A percentile compares a stretch with the other conserved stretches of the same genome.
Evolutionary conservation across 2,888 invertebrate species (phyloP).

Genomic region (Andrena bicolor): DNA sequence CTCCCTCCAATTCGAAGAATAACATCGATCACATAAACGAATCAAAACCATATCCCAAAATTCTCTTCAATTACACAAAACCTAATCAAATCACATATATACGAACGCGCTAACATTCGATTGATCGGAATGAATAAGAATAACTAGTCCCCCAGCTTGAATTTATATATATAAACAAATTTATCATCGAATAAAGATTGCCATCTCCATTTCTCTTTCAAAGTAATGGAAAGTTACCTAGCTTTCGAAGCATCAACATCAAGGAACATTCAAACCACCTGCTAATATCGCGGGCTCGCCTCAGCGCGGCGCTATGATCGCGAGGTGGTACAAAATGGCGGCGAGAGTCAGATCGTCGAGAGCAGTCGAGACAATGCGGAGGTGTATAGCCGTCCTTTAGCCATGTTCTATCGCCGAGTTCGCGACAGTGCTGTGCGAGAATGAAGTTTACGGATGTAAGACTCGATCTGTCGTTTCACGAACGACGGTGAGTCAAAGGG

Average conservation of each 20-base stretch:
- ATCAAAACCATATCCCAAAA: too few relatives aligned
- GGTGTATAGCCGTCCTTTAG: constrained; percentile 67
- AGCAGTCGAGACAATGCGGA: constrained; percentile 72
- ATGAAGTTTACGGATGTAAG: constrained; percentile 64
- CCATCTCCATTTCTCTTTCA: not conserved
- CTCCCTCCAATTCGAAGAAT: too few relatives aligned
- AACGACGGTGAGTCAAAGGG: constrained; percentile 56
- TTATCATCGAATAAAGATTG: not conserved
- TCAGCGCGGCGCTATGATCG: constrained; percentile 25
- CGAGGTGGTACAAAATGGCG: constrained; percentile 63
- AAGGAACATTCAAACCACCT: constrained; percentile 38
- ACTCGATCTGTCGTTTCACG: constrained; percentile 58
- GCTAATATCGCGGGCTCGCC: constrained; percentile 14
- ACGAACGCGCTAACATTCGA: too few relatives aligned
- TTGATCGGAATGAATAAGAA: not conserved
- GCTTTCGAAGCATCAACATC: too few relatives aligned
- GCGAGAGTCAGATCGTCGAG: constrained; percentile 62
- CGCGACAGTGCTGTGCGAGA: constrained; percentile 56
- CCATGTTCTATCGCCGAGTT: constrained; percentile 61
- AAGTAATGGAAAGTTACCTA: not conserved
- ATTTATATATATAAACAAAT: not conserved
- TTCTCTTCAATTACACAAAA: too few relatives aligned
- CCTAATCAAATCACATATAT: too few relatives aligned
- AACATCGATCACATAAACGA: too few relatives aligned
- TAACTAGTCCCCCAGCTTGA: not conserved